These are phyloP conservation scores for Notamacropus eugenii DNA, from an alignment of 2,797 vertebrate species.

Conservation along the genomic window DNA sequence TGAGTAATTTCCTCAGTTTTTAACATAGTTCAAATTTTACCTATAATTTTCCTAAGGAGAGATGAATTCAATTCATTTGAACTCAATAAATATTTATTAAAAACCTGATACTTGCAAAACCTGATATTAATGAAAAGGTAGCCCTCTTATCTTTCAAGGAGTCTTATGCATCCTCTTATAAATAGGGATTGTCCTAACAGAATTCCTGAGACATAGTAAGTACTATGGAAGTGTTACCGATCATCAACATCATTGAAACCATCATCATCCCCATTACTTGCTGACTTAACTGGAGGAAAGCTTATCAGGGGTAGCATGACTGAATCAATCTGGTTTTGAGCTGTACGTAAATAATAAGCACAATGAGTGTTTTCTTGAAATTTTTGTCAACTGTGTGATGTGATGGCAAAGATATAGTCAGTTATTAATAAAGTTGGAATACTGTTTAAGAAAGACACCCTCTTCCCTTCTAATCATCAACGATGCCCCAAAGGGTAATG, in stretches of 20 bases:
- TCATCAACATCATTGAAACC: background rate
- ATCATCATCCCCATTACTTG: background rate
- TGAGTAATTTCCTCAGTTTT: background rate
- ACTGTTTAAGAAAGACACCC: background rate
- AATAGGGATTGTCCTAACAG: background rate
- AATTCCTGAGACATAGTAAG: background rate
- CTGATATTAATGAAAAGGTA: background rate
- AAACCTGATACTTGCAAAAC: background rate
- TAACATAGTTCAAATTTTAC: background rate
- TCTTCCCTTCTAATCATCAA: background rate
- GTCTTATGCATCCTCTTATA: background rate
- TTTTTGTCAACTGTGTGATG: background rate
- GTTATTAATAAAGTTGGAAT: background rate
- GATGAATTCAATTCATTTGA: background rate
- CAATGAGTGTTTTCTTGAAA: background rate
- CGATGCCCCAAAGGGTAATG: background rate
- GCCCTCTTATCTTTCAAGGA: background rate
- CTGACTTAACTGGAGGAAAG: background rate
- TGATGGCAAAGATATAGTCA: background rate
- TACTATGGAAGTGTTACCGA: background rate
- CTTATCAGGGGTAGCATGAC: background rate
- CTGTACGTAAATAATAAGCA: background rate
- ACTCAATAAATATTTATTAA: background rate
- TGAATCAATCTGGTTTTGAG: background rate
- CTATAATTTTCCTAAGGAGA: background rate